phyloP scores from a whole-genome alignment of 2,888 invertebrate genomes.

The Cephus runcator region DNA sequence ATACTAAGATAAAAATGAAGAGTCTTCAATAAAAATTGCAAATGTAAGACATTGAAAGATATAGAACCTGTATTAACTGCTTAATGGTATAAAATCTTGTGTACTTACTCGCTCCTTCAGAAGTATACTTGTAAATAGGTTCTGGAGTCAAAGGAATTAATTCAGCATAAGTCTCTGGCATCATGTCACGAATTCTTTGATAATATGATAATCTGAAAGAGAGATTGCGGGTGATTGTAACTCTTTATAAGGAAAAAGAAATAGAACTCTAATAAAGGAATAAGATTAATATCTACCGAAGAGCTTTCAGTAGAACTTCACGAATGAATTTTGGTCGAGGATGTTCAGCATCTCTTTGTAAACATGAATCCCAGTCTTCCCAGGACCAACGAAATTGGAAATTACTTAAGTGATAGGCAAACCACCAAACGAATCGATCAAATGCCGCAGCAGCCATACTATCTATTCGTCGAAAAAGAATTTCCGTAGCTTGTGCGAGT shows the following conservation, averaged over 20 bases:
- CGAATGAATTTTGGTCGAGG: constrained; percentile 95
- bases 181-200: constrained; percentile 91
- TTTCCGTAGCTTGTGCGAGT: constrained; percentile 96
- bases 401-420: constrained; percentile 97
- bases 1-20: not conserved
- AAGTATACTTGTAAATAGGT: constrained; percentile 90
- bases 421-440: constrained; percentile 97
- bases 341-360: constrained; percentile 86
- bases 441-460: constrained; percentile 97
- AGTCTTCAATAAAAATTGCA: not conserved
- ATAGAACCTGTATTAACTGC: not conserved
- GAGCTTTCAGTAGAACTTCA: constrained; percentile 89
- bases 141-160: constrained; percentile 88
- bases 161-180: constrained; percentile 86
- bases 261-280: not conserved
- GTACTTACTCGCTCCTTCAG: constrained; percentile 86
- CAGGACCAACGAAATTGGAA: constrained; percentile 99
- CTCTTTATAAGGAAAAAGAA: constrained; percentile 1
- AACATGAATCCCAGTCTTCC: constrained; percentile 94
- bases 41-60: not conserved
- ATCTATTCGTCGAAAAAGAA: constrained; percentile 94
- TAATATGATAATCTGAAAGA: constrained; percentile 87
- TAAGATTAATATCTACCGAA: constrained; percentile 73
- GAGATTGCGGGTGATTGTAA: constrained; percentile 12
- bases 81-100: not conserved